phyloP scores from a whole-genome alignment of 92 coral and sea anemone species.

The Chrysogorgia sp. region DNA sequence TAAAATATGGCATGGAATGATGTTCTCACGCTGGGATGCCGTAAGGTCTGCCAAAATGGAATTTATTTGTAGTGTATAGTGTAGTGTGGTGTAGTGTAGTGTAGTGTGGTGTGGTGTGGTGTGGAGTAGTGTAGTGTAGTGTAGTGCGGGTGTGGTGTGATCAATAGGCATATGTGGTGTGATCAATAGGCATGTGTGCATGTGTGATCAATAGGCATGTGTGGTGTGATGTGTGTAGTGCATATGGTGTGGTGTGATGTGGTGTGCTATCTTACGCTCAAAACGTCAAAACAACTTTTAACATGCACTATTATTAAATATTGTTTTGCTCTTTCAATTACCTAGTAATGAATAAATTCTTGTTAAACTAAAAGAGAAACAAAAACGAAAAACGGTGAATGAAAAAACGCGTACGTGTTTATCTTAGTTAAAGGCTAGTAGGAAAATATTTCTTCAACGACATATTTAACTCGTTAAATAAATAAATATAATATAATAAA shows the following conservation, averaged over 20 bases:
- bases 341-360: slow-evolving; percentile 39
- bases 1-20: background rate
- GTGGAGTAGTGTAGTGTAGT: background rate
- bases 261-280: background rate
- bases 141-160: background rate
- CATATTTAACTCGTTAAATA: too few relatives aligned
- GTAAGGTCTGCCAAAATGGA: background rate
- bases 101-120: background rate
- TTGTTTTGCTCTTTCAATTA: background rate
- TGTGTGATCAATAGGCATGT: too few relatives aligned
- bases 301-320: background rate
- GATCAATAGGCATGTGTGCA: too few relatives aligned
- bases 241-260: slow-evolving; percentile 2
- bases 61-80: background rate
- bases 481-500: background rate
- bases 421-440: too few relatives aligned
- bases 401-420: background rate
- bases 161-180: too few relatives aligned
- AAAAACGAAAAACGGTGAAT: background rate
- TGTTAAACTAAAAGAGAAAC: slow-evolving; percentile 16
- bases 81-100: background rate
- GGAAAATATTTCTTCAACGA: background rate
- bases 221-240: too few relatives aligned
- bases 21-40: background rate
- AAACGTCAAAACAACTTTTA: background rate